Conservation (phyloP, 2,113 vertebrate species). For the Lagenorhynchus albirostris region DNA sequence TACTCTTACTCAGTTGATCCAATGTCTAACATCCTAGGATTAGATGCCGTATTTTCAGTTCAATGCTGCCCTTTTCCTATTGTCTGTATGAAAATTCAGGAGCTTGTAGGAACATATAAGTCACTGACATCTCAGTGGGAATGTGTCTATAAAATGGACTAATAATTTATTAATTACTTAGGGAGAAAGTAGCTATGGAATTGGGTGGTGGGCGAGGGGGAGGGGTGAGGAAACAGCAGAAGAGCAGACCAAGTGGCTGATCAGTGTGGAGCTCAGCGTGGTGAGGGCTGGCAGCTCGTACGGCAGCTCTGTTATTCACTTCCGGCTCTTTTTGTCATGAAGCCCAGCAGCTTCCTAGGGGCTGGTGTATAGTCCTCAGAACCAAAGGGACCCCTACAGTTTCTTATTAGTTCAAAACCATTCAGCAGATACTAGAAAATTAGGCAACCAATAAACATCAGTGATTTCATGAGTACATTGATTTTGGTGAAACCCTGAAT, state of each 20-base stretch:
- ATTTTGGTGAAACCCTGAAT: background rate
- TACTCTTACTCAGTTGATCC: background rate
- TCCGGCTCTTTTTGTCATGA: background rate
- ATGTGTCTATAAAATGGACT: background rate
- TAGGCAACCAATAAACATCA: background rate
- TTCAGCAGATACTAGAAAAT: background rate
- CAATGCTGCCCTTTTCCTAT: background rate
- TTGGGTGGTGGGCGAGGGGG: accelerated
- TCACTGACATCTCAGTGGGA: background rate
- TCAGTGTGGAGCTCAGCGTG: accelerated
- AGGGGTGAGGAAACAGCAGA: background rate
- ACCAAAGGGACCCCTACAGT: background rate
- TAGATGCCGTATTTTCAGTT: background rate
- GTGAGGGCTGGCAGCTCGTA: background rate
- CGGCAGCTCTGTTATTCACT: background rate
- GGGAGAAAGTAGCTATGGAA: background rate
- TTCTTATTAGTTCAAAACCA: background rate
- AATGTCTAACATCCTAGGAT: background rate
- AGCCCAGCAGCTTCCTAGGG: background rate
- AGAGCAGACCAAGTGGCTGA: accelerated
- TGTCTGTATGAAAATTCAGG: background rate
- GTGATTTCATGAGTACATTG: background rate
- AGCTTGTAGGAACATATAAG: background rate
- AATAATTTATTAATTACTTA: background rate
- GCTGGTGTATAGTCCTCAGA: background rate